Conservation (phyloP, 2,888 invertebrate genomes). For the Dusona sp. region DNA sequence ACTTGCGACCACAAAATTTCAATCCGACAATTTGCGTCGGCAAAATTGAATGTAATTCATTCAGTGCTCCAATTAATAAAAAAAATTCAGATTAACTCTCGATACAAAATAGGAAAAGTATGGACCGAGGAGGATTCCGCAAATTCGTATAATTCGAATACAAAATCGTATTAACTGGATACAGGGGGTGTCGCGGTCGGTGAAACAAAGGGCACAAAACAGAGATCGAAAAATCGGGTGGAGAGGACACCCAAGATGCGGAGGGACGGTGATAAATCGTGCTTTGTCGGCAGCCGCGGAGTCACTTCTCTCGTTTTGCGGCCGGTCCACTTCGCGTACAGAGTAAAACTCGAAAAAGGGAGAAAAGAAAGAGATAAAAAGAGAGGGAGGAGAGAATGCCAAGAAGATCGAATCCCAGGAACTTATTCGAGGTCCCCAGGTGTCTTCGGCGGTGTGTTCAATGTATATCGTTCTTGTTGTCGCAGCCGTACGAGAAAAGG, state of each 20-base stretch:
- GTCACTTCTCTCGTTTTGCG: conserved; percentile 58
- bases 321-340: conserved; percentile 31
- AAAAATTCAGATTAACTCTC: background rate
- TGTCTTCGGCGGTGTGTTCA: conserved; percentile 51
- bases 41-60: background rate
- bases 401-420: conserved; percentile 67
- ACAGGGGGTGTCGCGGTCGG: background rate
- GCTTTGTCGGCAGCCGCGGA: conserved; percentile 67
- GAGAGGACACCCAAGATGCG: conserved; percentile 65
- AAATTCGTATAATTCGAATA: conserved; percentile 47
- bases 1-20: background rate
- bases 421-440: conserved; percentile 67
- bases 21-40: background rate
- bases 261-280: conserved; percentile 65
- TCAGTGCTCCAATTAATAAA: background rate
- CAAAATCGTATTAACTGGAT: conserved; percentile 51
- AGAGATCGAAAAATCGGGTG: conserved; percentile 58
- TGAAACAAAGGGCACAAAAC: conserved; percentile 39
- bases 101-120: background rate
- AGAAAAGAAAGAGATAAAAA: conserved; percentile 18
- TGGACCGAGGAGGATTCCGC: background rate
- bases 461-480: conserved; percentile 52
- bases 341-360: conserved; percentile 40
- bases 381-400: conserved; percentile 17
- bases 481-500: conserved; percentile 44